These are phyloP conservation scores for Autographa gamma DNA, from an alignment of 2,888 invertebrate species.

Conservation along the genomic window DNA sequence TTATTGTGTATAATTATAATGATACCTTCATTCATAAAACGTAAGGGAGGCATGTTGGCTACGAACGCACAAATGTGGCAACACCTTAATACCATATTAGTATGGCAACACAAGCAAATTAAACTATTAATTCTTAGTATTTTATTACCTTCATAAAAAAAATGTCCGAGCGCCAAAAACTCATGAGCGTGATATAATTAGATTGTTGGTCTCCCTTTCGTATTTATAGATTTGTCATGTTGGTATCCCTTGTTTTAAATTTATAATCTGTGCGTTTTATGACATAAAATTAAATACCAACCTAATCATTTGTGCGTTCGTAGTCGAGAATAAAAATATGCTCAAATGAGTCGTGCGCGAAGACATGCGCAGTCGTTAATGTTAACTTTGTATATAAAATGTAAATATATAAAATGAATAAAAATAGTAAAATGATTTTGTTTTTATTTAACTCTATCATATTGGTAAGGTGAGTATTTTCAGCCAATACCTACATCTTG, in stretches of 20 bases:
- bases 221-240: not conserved
- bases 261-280: not conserved
- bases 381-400: slow-evolving; percentile 85
- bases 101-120: not conserved
- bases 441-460: slow-evolving; percentile 36
- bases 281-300: not conserved
- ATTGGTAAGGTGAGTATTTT: not conserved
- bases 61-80: slow-evolving; percentile 46
- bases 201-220: not conserved
- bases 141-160: not conserved
- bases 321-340: slow-evolving; percentile 67
- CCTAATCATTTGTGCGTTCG: slow-evolving; percentile 46
- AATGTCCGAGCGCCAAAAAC: not conserved
- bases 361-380: slow-evolving; percentile 75
- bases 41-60: slow-evolving; percentile 65
- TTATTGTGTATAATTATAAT: slow-evolving; percentile 79
- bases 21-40: slow-evolving; percentile 74
- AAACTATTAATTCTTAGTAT: not conserved
- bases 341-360: slow-evolving; percentile 80
- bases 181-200: not conserved
- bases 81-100: not conserved
- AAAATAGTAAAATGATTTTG: slow-evolving; percentile 78
- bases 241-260: slow-evolving; percentile 7
- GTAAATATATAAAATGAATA: slow-evolving; percentile 86
- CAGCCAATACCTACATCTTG: not conserved